A percentile compares a stretch with the other conserved stretches of the same genome.
phyloP scores from a whole-genome alignment of 2,797 vertebrate species.

The Tadarida brasiliensis region DNA sequence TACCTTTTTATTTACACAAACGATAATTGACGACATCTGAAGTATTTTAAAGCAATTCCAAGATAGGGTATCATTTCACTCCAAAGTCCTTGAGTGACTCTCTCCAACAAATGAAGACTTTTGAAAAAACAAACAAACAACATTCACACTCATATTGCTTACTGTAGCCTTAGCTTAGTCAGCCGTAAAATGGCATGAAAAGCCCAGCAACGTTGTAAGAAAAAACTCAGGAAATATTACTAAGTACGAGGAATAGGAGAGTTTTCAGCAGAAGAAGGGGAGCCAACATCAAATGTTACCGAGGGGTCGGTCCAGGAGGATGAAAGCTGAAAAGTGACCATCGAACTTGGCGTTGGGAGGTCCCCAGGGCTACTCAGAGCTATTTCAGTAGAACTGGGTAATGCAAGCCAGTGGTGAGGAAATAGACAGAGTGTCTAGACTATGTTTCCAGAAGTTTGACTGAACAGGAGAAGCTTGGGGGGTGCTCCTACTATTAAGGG shows the following conservation, averaged over 20 bases:
- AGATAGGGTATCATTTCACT: background rate
- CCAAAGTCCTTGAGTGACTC: background rate
- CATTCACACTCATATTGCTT: background rate
- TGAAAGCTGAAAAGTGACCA: background rate
- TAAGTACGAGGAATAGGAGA: background rate
- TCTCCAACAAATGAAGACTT: constrained; percentile 34
- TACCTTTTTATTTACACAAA: background rate
- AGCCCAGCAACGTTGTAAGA: background rate
- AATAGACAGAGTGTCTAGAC: background rate
- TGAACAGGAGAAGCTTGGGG: background rate
- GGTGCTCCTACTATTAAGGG: background rate
- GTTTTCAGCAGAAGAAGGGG: background rate
- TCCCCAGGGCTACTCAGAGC: background rate
- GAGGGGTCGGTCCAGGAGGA: background rate
- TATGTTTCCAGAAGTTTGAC: background rate
- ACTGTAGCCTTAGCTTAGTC: background rate
- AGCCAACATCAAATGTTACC: background rate
- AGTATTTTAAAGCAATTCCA: constrained; percentile 42
- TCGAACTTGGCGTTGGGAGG: background rate
- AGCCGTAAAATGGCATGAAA: background rate
- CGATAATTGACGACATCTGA: background rate
- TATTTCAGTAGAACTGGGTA: background rate
- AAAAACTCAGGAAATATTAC: background rate
- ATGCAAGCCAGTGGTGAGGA: background rate
- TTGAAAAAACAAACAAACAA: background rate